Evolutionary conservation across 1,140 invertebrate species (phyloP), one percentile per base, ranked within the genome.

Genomic region (Aphis craccivora): DNA sequence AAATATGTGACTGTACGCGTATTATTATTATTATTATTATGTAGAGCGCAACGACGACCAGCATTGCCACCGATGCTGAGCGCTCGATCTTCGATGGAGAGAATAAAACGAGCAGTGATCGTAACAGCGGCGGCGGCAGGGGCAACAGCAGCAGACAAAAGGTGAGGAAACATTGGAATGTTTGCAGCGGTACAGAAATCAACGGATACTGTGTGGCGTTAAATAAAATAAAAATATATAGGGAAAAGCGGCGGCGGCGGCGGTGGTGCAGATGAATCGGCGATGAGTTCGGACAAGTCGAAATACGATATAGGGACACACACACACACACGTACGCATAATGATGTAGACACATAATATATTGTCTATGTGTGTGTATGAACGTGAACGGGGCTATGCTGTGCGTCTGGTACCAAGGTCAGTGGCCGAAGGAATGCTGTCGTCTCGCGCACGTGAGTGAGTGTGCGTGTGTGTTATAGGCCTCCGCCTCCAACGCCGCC

Each of bases 391-490:
- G 76, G 91, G 91, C 67, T 93, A 93, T 55, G 91, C 45, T 86
- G 48, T 84, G 48, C 48, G 91, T 86, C 91, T 86, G 45, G 81
- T 76, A 93, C 86, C 93, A 93, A 93, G 93, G 93, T 93, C 88
- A 93, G 93, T 93, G 93, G 93, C 93, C 93, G 86, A 83, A 90
- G 93, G 93, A 90, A 93, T 93, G 93, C 37, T 60, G 94, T 93
- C 90, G 93, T 91, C 90, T 87, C 60, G 51, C 35, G 25, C 53
- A 53, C 43, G 87, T 40, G 51, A 35, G 84, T 37, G 90, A 35
- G 90, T 81, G 76, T 92, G 67, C 5, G 40, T 67, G 90, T 43
- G 60, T 60, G 23, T 67, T 90, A 43, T 91, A 91, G 90, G 90
- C 90, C 90, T 76, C 67, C 90, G 9, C 90, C 87, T n/a, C 88